Evolutionary conservation across 2,113 vertebrate genomes (phyloP).

Genomic region (Stomatorhinus ivindoensis): DNA sequence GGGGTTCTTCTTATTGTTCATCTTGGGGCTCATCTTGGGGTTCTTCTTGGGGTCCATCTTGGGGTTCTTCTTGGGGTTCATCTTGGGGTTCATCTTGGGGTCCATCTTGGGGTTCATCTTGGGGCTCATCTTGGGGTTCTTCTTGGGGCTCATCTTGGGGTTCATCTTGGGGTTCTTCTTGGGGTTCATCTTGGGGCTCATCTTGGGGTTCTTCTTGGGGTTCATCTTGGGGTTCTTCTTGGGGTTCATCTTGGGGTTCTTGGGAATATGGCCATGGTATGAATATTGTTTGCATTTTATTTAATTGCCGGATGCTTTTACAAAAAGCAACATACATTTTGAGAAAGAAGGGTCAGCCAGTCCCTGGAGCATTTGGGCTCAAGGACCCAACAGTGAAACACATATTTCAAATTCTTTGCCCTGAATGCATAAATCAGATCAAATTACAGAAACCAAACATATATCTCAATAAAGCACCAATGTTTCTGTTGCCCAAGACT

Average conservation of each 20-base stretch:
- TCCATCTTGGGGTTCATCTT: too few relatives aligned
- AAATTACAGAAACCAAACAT: background rate
- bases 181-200: too few relatives aligned
- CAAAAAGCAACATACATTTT: background rate
- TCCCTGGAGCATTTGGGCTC: background rate
- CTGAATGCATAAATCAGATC: background rate
- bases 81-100: too few relatives aligned
- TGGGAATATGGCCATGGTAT: background rate
- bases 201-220: too few relatives aligned
- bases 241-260: background rate
- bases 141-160: too few relatives aligned
- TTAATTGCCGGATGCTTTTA: background rate
- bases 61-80: too few relatives aligned
- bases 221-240: too few relatives aligned
- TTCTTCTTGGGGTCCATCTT: too few relatives aligned
- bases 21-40: too few relatives aligned
- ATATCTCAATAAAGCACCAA: background rate
- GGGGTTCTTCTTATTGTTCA: too few relatives aligned
- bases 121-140: too few relatives aligned
- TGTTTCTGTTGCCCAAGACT: background rate
- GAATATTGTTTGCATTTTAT: background rate
- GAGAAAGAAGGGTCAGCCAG: background rate
- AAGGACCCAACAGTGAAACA: background rate
- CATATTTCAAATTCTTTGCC: background rate
- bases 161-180: too few relatives aligned